These are phyloP conservation scores for Chiloscyllium punctatum DNA, from an alignment of 2,797 vertebrate species.

Conservation along the genomic window DNA sequence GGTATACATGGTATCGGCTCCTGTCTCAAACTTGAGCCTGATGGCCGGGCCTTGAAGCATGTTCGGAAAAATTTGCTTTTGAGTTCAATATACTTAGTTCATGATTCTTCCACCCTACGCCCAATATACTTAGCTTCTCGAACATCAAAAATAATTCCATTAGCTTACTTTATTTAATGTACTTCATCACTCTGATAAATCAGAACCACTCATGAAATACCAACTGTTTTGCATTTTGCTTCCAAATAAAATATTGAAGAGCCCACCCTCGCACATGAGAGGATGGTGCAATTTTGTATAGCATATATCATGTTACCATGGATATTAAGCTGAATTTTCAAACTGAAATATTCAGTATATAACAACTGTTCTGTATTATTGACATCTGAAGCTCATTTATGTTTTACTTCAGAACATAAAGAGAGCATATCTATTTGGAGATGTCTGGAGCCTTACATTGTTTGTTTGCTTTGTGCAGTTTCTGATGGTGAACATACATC, in stretches of 20 bases:
- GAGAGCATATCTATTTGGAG: background rate
- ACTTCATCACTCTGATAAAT: background rate
- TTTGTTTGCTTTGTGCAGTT: conserved; percentile 58
- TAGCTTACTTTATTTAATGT: background rate
- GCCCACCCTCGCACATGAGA: too few relatives aligned
- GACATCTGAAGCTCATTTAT: conserved; percentile 34
- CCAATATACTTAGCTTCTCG: background rate
- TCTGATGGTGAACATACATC: conserved; percentile 77
- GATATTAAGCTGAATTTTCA: background rate
- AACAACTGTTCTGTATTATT: conserved; percentile 8
- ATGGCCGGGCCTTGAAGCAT: background rate
- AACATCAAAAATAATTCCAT: background rate
- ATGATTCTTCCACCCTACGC: background rate
- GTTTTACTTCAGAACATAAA: background rate
- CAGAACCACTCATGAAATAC: background rate
- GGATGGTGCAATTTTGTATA: background rate
- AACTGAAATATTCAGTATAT: background rate
- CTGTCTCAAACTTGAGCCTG: background rate
- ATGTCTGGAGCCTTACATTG: background rate
- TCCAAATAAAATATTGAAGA: background rate
- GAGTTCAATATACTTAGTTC: background rate
- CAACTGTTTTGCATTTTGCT: background rate
- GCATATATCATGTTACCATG: background rate
- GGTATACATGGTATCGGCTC: background rate
- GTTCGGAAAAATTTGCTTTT: background rate